phyloP scores from a whole-genome alignment of 2,888 invertebrate genomes.

The Drepanosiphum platanoidis region DNA sequence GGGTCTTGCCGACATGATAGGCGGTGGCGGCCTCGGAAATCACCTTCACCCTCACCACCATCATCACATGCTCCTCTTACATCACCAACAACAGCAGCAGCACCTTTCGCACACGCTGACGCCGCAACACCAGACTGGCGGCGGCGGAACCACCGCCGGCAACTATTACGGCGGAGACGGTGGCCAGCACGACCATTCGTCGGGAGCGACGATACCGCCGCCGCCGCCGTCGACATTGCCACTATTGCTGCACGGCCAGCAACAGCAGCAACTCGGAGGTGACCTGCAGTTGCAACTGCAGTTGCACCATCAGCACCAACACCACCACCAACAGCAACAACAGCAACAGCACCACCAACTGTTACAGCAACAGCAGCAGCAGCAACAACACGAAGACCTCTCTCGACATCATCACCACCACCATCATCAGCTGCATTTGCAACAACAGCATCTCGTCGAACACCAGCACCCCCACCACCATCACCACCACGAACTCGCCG shows the following conservation, averaged over 20 bases:
- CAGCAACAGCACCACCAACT: conserved; percentile 12
- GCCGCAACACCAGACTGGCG: not conserved
- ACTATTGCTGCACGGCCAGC: conserved; percentile 21
- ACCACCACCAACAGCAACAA: conserved; percentile 14
- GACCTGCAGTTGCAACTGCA: conserved; percentile 14
- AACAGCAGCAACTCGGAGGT: conserved; percentile 34
- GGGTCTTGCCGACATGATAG: conserved; percentile 17
- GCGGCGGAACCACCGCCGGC: not conserved
- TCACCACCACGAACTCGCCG: conserved; percentile 24
- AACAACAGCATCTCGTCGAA: conserved; percentile 42
- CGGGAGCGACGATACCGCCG: not conserved
- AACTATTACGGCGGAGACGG: conserved; percentile 17
- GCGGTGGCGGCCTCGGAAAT: conserved; percentile 22
- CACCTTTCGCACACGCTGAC: not conserved
- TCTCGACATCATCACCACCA: conserved; percentile 47
- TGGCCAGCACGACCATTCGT: conserved; percentile 20
- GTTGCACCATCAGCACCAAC: conserved; percentile 20
- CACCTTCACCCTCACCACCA: conserved; percentile 41
- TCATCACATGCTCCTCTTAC: conserved; percentile 17
- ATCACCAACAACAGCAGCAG: conserved; percentile 48
- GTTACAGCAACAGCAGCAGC: conserved; percentile 16
- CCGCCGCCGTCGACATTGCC: conserved; percentile 28
- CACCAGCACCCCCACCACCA: conserved; percentile 18
- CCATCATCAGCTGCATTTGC: conserved; percentile 30
- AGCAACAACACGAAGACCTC: conserved; percentile 43